phyloP scores from a whole-genome alignment of 2,797 vertebrate genomes.

The Natrix natrix region DNA sequence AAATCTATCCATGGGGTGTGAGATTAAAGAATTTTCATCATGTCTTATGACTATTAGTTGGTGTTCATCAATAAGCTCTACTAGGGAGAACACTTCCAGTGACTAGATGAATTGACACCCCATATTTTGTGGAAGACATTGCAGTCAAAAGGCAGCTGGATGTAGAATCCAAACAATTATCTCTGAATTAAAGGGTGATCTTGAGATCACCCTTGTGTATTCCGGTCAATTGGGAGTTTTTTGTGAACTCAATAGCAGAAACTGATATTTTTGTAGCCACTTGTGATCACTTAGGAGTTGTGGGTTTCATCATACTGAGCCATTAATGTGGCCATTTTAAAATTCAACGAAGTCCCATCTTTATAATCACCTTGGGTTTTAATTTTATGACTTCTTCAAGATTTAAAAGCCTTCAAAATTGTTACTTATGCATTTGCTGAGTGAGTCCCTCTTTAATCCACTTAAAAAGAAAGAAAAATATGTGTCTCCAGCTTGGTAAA shows the following conservation, averaged over 20 bases:
- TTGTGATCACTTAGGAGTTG: neutral
- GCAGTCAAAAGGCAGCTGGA: neutral
- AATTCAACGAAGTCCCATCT: neutral
- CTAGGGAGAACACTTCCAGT: neutral
- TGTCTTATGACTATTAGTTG: neutral
- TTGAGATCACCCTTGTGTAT: neutral
- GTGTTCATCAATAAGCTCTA: neutral
- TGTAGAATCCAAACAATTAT: neutral
- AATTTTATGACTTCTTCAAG: neutral
- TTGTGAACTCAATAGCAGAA: neutral
- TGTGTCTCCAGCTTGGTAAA: neutral
- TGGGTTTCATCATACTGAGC: neutral
- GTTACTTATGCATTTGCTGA: neutral
- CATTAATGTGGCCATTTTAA: neutral
- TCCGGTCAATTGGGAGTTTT: neutral
- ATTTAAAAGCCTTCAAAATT: neutral
- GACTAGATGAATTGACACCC: neutral
- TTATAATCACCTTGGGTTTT: neutral
- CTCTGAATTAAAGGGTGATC: neutral
- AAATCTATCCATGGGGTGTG: neutral
- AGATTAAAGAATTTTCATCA: neutral
- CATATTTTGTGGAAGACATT: neutral
- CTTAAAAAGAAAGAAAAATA: neutral
- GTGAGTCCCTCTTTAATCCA: neutral
- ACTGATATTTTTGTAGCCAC: neutral